Base-by-base conservation (phyloP, 1,140 invertebrate genomes). In the Vanessa atalanta region DNA sequence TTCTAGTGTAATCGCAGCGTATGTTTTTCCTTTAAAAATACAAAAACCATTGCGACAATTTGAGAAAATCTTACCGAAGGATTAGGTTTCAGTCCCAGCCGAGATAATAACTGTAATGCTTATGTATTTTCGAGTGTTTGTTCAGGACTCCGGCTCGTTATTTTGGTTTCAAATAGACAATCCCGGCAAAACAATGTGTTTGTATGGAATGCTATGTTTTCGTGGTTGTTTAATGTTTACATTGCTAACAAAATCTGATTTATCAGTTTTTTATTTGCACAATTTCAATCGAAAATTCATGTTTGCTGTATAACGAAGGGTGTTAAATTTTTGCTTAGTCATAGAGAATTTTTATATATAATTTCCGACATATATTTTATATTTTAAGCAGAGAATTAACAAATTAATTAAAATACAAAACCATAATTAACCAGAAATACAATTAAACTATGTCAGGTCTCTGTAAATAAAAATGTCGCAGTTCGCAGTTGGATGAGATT, bases 91-190 rank as follows among this genome's bases (percentile, higher is more conserved):
- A 71, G 73, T 72, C 70, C 67, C 75, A 63, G 63, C 53, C 50
- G 73, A 77, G 81, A 82, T 84, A 79, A 82, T 83, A 84, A 83
- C 66, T 76, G 79, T 84, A 78, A 84, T 79, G 72, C 81, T 76
- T 70, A 82, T 80, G 79, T 77, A 76, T 75, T 76, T 77, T 75
- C 64, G 76, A 79, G 78, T 84, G 79, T 84, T 84, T 84, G 73
- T 83, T 82, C 82, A 84, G 83, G 81, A 80, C 73, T 72, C n/a
- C 71, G 26, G 67, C 75, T 75, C 75, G 77, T 82, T 82, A 82
- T 79, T 81, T 82, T 76, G 74, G 74, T 79, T 74, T 78, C 70
- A 79, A 80, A 79, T 76, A 83, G 76, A 73, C 78, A 75, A 83
- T 80, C 70, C 70, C 72, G 76, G 73, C 75, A 81, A 66, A 77